Evolutionary conservation across 2,797 vertebrate species (phyloP).

Genomic region (Ataeniobius toweri): DNA sequence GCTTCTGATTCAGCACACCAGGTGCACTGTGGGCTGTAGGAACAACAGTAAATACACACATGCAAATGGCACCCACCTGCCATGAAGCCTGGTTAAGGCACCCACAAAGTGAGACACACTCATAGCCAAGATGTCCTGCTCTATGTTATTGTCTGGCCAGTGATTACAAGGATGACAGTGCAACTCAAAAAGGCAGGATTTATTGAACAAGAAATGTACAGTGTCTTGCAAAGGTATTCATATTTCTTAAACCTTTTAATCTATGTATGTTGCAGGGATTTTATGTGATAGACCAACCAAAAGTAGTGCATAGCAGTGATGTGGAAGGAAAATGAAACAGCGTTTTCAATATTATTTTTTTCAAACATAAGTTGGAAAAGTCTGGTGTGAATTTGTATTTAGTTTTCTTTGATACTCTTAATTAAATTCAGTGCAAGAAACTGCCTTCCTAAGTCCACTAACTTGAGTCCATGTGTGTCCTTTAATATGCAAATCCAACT

Average conservation of each 20-base stretch:
- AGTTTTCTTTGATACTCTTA: background rate
- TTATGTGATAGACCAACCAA: background rate
- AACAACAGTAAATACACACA: conserved; percentile 53
- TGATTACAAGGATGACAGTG: conserved; percentile 4
- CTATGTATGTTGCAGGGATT: too few relatives aligned
- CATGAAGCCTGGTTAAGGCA: conserved; percentile 29
- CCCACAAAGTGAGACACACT: conserved; percentile 14
- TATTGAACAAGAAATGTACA: background rate
- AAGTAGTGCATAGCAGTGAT: background rate
- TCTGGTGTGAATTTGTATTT: background rate
- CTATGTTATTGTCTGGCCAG: conserved; percentile 22
- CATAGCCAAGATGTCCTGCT: conserved; percentile 26
- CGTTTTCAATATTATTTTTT: background rate
- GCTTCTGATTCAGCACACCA: conserved; percentile 56
- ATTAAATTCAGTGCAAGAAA: background rate
- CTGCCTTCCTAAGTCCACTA: background rate
- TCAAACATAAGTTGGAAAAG: background rate
- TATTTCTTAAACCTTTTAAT: background rate
- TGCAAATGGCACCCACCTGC: conserved; percentile 44
- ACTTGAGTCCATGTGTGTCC: background rate
- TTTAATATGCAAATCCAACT: background rate
- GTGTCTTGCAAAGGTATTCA: too few relatives aligned
- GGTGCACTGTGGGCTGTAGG: conserved; percentile 65
- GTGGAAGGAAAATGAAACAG: background rate
- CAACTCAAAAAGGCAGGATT: background rate